Evolutionary conservation across 1,140 invertebrate species (phyloP).

Genomic region (Diachasma alloeum): DNA sequence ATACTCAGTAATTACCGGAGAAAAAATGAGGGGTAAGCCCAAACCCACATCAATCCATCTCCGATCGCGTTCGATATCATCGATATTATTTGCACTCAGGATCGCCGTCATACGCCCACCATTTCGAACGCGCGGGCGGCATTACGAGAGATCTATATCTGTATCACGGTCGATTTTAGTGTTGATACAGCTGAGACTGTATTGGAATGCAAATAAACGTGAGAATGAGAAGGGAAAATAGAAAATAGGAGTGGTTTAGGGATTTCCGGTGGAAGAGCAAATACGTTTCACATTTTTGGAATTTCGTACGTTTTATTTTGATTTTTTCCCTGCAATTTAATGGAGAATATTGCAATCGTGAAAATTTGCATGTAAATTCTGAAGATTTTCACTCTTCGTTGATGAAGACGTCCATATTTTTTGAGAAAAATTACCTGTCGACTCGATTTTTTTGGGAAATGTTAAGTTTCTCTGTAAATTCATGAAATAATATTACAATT

Average conservation of each 20-base stretch:
- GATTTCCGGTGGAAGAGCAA: neutral
- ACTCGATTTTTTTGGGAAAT: no score
- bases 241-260: neutral
- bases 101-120: neutral
- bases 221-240: neutral
- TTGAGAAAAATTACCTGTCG: no score
- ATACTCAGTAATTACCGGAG: neutral
- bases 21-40: neutral
- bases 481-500: no score
- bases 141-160: conserved; percentile 24
- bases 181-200: conserved; percentile 24
- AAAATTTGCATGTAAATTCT: no score
- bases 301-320: neutral
- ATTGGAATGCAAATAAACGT: neutral
- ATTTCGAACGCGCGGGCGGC: neutral
- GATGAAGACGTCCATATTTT: no score
- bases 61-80: neutral
- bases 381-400: no score
- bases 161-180: conserved; percentile 23
- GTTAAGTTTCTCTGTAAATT: no score
- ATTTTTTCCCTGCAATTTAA: no score
- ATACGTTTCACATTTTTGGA: no score
- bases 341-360: no score
- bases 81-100: neutral
- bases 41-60: neutral